Percentiles rank a stretch among this genome's conserved stretches.
phyloP scores from a whole-genome alignment of 2,888 invertebrate genomes.

The Autographa pulchrina region DNA sequence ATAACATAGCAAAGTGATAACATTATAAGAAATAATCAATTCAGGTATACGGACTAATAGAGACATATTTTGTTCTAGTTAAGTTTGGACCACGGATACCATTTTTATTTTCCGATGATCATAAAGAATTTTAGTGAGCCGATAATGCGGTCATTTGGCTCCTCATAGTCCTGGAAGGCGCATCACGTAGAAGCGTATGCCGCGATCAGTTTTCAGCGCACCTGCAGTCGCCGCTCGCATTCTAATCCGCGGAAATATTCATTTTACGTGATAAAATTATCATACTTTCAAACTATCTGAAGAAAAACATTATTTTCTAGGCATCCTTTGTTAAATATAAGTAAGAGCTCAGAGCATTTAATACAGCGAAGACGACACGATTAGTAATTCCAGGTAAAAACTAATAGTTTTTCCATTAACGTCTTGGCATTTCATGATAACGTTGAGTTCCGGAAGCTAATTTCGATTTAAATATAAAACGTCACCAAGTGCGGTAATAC shows the following conservation, averaged over 20 bases:
- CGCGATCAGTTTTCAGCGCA: constrained; percentile 60
- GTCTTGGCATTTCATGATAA: not conserved
- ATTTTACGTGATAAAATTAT: constrained; percentile 72
- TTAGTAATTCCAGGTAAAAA: too few species aligned
- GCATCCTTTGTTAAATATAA: constrained; percentile 9
- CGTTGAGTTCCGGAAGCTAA: constrained; percentile 19
- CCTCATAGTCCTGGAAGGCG: constrained; percentile 39
- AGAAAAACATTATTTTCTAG: constrained; percentile 21
- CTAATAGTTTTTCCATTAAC: not conserved
- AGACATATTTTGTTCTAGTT: not conserved
- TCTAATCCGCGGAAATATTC: constrained; percentile 71
- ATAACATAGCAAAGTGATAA: too few species aligned
- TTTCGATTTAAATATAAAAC: constrained; percentile 18
- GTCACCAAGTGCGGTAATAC: constrained; percentile 5
- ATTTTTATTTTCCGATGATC: constrained; percentile 44
- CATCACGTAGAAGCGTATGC: constrained; percentile 58
- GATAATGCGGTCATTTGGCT: constrained; percentile 53
- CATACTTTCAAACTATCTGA: constrained; percentile 54
- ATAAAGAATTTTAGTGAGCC: constrained; percentile 33
- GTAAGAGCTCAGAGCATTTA: not conserved
- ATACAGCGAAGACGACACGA: too few species aligned
- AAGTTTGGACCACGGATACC: constrained; percentile 9
- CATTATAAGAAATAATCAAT: too few species aligned
- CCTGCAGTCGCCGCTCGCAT: constrained; percentile 65
- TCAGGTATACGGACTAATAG: not conserved